These are phyloP conservation scores for Hyperoodon ampullatus DNA, from an alignment of 2,113 vertebrate species.

Conservation along the genomic window DNA sequence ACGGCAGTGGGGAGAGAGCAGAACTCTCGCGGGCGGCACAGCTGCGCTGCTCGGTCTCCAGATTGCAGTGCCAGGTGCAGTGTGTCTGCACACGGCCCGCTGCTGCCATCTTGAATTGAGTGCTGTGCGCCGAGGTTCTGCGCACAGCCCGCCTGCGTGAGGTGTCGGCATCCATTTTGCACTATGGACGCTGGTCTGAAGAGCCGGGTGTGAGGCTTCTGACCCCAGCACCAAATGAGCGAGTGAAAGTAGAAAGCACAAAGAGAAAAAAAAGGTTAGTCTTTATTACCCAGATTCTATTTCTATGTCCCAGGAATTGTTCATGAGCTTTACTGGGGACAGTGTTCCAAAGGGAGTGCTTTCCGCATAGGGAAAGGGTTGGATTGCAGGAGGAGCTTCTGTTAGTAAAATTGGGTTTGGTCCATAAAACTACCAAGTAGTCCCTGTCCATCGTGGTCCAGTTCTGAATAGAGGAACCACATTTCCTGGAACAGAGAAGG, in stretches of 20 bases:
- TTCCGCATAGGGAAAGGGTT: background rate
- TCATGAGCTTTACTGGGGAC: background rate
- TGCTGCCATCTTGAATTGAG: background rate
- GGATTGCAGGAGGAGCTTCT: background rate
- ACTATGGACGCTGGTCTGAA: background rate
- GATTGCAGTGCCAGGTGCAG: background rate
- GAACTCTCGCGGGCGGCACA: background rate
- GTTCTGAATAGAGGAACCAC: background rate
- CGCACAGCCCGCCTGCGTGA: background rate
- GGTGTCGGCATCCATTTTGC: background rate
- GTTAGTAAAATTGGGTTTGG: background rate
- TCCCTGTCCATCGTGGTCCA: background rate
- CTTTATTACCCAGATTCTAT: background rate
- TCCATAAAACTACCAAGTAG: background rate
- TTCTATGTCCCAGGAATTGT: background rate
- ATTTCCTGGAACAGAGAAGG: background rate
- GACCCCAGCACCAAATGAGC: background rate
- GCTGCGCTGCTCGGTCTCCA: background rate
- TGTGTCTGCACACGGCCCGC: background rate
- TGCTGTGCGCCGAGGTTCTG: no score
- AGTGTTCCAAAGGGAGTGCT: background rate
- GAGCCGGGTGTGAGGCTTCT: background rate
- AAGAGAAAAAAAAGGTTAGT: background rate
- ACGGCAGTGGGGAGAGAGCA: fast-evolving
- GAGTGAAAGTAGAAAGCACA: background rate